Percentiles rank a stretch among this genome's conserved stretches.
Conservation (phyloP, 2,888 invertebrate genomes). For the Diaperis boleti region DNA sequence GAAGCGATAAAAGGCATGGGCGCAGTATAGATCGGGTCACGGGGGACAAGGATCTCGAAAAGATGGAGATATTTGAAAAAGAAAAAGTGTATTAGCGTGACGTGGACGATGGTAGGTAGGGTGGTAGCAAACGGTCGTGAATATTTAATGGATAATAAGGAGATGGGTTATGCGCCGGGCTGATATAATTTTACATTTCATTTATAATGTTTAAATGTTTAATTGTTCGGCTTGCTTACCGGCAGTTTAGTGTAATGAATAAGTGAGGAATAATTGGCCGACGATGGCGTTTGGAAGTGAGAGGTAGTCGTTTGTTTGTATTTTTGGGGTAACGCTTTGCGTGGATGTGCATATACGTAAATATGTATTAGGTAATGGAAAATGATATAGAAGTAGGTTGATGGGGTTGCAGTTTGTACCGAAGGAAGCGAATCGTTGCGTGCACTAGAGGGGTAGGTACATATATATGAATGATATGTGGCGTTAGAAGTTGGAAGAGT, state of each 20-base stretch:
- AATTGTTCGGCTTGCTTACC: constrained; percentile 4
- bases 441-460: constrained; percentile 21
- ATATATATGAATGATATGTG: too few species aligned
- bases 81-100: constrained; percentile 14
- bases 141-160: constrained; percentile 17
- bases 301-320: constrained; percentile 22
- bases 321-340: constrained; percentile 26
- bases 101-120: constrained; percentile 6
- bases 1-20: constrained; percentile 20
- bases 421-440: constrained; percentile 13
- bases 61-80: neutral
- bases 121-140: too few species aligned
- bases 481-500: neutral
- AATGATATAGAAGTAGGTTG: too few species aligned
- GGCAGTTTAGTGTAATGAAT: neutral
- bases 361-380: neutral
- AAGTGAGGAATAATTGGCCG: constrained; percentile 5
- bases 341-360: neutral
- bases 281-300: neutral
- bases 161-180: neutral
- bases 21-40: constrained; percentile 1
- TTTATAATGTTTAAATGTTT: constrained; percentile 17
- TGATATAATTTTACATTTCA: constrained; percentile 19
- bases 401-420: neutral
- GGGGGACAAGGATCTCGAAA: too few species aligned